A percentile compares a stretch with the other conserved stretches of the same genome.
Conservation (phyloP, 2,113 vertebrate genomes). For the Odontesthes bonariensis region DNA sequence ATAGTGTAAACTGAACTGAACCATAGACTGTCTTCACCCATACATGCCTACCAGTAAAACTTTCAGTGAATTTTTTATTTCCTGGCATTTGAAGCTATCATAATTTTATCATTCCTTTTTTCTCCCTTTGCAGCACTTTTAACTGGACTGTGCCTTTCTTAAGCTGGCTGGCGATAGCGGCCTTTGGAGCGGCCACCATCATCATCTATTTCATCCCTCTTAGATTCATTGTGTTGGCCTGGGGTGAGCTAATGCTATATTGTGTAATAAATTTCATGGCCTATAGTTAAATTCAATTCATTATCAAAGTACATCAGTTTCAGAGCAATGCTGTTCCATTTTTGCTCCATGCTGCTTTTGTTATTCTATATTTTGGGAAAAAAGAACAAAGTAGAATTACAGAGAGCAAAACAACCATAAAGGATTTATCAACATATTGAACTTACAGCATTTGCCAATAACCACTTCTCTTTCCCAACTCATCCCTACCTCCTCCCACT, state of each 20-base stretch:
- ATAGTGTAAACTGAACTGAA: slow-evolving; percentile 7
- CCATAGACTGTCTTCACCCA: slow-evolving; percentile 8
- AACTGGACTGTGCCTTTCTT: slow-evolving; percentile 99
- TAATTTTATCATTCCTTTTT: slow-evolving; percentile 3
- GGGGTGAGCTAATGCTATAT: slow-evolving; percentile 88
- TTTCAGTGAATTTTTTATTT: slow-evolving; percentile 8
- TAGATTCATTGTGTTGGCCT: slow-evolving; percentile 95
- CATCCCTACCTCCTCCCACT: neutral
- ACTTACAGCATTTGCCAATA: neutral
- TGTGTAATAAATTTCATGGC: neutral
- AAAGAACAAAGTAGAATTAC: neutral
- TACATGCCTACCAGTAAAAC: slow-evolving; percentile 19
- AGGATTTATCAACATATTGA: neutral
- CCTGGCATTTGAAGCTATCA: neutral
- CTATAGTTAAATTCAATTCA: neutral
- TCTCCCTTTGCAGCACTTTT: slow-evolving; percentile 87
- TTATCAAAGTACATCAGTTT: neutral
- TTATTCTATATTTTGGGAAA: neutral
- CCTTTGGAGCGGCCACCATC: slow-evolving; percentile 87
- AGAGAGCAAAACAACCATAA: neutral
- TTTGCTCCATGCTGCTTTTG: neutral
- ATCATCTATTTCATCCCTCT: slow-evolving; percentile 95
- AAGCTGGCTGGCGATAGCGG: slow-evolving; percentile 95
- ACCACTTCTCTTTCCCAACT: slow-evolving; percentile 2
- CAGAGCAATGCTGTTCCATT: neutral